phyloP scores from a whole-genome alignment of 2,888 invertebrate species.

The Stictocephala bisonia region DNA sequence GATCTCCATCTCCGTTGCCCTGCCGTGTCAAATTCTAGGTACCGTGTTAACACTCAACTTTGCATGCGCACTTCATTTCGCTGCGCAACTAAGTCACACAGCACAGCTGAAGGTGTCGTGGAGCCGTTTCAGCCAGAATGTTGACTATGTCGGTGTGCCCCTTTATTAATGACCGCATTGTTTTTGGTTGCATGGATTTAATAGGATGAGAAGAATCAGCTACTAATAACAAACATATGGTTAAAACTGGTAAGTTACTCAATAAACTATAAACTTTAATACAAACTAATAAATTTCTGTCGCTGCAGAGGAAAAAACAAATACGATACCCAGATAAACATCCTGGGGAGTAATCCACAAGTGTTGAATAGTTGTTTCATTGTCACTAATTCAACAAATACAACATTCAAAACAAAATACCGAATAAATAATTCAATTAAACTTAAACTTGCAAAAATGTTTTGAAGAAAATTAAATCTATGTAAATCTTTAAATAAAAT shows the following conservation, averaged over 20 bases:
- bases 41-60: too few relatives aligned
- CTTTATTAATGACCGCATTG: slow-evolving; percentile 51
- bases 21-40: too few relatives aligned
- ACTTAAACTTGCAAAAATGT: not conserved
- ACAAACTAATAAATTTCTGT: slow-evolving; percentile 44
- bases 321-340: slow-evolving; percentile 47
- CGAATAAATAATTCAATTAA: slow-evolving; percentile 23
- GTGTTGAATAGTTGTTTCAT: too few relatives aligned
- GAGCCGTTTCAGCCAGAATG: slow-evolving; percentile 15
- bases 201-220: slow-evolving; percentile 97
- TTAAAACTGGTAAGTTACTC: slow-evolving; percentile 87
- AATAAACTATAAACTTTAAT: slow-evolving; percentile 48
- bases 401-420: slow-evolving; percentile 3
- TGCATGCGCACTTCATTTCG: too few relatives aligned
- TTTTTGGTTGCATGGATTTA: slow-evolving; percentile 58
- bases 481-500: not conserved
- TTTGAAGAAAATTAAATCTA: not conserved
- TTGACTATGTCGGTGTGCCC: slow-evolving; percentile 38
- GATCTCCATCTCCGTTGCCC: too few relatives aligned
- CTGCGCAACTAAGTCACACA: too few relatives aligned
- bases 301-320: slow-evolving; percentile 48
- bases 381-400: too few relatives aligned
- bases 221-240: slow-evolving; percentile 97
- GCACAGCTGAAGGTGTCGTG: slow-evolving; percentile 19
- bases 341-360: slow-evolving; percentile 21